Percentiles rank a stretch among this genome's conserved stretches.
phyloP scores from a whole-genome alignment of 2,113 vertebrate genomes.

The Sylvietta virens region DNA sequence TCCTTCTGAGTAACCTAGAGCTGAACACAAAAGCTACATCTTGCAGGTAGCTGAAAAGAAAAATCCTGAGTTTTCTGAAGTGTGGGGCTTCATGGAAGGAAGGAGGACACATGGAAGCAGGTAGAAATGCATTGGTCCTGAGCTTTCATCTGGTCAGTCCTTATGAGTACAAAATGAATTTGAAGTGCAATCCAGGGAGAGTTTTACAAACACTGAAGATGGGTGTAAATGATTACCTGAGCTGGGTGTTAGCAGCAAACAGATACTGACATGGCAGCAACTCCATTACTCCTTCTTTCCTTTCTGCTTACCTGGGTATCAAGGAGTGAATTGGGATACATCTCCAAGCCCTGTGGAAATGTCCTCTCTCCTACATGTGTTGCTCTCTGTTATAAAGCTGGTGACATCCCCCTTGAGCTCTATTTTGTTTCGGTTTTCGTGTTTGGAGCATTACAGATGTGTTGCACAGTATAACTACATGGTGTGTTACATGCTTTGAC shows the following conservation, averaged over 20 bases:
- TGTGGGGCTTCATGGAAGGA: not conserved
- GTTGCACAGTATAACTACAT: not conserved
- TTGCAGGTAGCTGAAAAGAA: not conserved
- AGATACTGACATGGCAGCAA: not conserved
- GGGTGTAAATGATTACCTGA: not conserved
- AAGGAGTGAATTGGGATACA: not conserved
- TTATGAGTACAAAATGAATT: not conserved
- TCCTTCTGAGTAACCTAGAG: not conserved
- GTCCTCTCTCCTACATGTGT: not conserved
- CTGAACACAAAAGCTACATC: not conserved
- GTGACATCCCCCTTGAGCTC: not conserved
- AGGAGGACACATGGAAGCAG: not conserved
- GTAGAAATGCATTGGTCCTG: not conserved
- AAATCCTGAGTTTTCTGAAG: not conserved
- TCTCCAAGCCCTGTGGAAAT: not conserved
- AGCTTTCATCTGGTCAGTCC: not conserved
- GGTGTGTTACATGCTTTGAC: not conserved
- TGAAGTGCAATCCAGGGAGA: not conserved
- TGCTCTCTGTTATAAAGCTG: not conserved
- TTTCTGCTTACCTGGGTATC: not conserved
- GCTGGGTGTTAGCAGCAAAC: not conserved
- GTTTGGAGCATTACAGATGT: rapidly evolving
- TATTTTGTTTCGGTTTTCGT: not conserved
- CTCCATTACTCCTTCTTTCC: not conserved
- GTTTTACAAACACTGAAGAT: not conserved